These are phyloP conservation scores for Ommatoiulus sabulosus DNA, from an alignment of 2,888 invertebrate genomes.

Conservation along the genomic window DNA sequence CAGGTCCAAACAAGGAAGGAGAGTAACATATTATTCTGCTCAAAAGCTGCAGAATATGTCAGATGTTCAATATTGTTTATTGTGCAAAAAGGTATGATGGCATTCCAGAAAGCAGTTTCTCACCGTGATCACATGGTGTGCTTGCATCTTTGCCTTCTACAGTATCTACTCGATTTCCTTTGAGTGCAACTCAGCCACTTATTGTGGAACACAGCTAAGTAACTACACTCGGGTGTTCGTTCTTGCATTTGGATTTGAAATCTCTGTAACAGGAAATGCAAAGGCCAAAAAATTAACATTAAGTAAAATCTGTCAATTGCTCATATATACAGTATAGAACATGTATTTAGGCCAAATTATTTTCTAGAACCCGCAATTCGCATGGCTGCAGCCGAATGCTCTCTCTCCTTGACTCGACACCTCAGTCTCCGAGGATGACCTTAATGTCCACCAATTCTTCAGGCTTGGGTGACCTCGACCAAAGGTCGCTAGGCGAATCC, in stretches of 20 bases:
- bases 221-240: no score
- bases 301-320: neutral
- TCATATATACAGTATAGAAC: neutral
- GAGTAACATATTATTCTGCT: no score
- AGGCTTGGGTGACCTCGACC: neutral
- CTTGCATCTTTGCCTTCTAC: no score
- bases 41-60: no score
- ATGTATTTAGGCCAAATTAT: neutral
- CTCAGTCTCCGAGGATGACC: neutral
- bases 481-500: neutral
- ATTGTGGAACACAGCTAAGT: no score
- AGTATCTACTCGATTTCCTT: no score
- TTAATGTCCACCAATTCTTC: constrained; percentile 11
- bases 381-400: constrained; percentile 44
- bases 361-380: neutral
- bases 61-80: no score
- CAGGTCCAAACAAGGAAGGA: neutral
- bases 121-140: no score
- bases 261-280: neutral
- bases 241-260: neutral
- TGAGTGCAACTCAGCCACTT: no score
- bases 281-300: neutral
- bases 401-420: neutral
- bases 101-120: no score
- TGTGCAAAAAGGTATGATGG: no score